Conservation (phyloP, 2,888 invertebrate species). For the Aspidiotus rigidus region DNA sequence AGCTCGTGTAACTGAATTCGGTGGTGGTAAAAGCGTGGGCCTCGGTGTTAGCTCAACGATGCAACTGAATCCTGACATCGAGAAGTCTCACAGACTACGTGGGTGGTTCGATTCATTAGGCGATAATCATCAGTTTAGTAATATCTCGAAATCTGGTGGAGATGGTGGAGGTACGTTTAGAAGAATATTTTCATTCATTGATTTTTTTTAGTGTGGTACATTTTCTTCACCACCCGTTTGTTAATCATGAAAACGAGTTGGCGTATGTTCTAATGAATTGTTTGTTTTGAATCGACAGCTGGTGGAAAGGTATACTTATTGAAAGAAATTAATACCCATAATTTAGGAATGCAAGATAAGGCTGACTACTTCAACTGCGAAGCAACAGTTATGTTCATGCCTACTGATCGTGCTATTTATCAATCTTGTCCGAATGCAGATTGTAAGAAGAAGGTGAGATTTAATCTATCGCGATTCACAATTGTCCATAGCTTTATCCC, state of each 20-base stretch:
- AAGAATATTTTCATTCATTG: no score
- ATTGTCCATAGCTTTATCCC: background rate
- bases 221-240: background rate
- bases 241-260: background rate
- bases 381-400: conserved; percentile 67
- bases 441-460: conserved; percentile 79
- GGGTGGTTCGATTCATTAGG: conserved; percentile 79
- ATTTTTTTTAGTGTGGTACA: no score
- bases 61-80: conserved; percentile 72
- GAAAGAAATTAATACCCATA: conserved; percentile 59
- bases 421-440: conserved; percentile 79
- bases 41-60: conserved; percentile 42
- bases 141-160: conserved; percentile 50
- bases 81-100: conserved; percentile 72
- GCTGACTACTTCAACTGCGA: conserved; percentile 73
- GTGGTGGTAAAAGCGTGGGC: conserved; percentile 64
- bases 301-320: conserved; percentile 58
- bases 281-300: background rate
- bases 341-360: conserved; percentile 63
- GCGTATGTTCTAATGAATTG: background rate
- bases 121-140: conserved; percentile 46
- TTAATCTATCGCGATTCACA: background rate
- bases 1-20: conserved; percentile 76
- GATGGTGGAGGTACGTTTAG: conserved; percentile 35
- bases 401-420: conserved; percentile 76